These are phyloP conservation scores for Craterocephalus amniculus DNA, from an alignment of 2,797 vertebrate genomes.

Conservation along the genomic window DNA sequence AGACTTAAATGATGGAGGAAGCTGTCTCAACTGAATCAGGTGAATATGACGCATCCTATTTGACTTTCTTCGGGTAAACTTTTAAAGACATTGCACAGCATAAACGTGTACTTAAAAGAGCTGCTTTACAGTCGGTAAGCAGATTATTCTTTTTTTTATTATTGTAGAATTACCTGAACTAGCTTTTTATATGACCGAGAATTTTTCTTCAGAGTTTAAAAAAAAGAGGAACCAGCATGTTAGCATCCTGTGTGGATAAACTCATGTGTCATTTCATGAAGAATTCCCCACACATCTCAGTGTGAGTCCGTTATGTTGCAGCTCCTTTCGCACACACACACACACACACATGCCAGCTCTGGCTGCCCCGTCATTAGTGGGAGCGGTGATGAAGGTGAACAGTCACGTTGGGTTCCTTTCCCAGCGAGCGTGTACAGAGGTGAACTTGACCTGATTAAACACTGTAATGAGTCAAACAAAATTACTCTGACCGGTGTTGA, in stretches of 20 bases:
- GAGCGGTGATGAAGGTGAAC: constrained; percentile 48
- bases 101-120: neutral
- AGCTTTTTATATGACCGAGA: constrained; percentile 8
- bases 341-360: constrained; percentile 31
- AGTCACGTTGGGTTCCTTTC: constrained; percentile 46
- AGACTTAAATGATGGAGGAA: constrained; percentile 65
- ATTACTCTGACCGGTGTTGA: constrained; percentile 74
- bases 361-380: constrained; percentile 23
- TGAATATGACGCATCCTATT: constrained; percentile 29
- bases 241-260: constrained; percentile 39
- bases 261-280: constrained; percentile 3
- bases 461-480: constrained; percentile 79
- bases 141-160: no score
- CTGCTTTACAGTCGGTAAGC: neutral
- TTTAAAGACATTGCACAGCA: no score
- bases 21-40: constrained; percentile 48
- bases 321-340: no score
- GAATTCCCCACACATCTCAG: constrained; percentile 16
- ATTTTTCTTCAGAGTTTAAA: neutral
- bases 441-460: constrained; percentile 76
- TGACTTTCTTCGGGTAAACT: neutral
- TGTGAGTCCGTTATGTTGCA: neutral
- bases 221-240: constrained; percentile 64
- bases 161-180: no score
- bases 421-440: constrained; percentile 51